Conservation (phyloP, 2,888 invertebrate species). For the Platycnemis pennipes region DNA sequence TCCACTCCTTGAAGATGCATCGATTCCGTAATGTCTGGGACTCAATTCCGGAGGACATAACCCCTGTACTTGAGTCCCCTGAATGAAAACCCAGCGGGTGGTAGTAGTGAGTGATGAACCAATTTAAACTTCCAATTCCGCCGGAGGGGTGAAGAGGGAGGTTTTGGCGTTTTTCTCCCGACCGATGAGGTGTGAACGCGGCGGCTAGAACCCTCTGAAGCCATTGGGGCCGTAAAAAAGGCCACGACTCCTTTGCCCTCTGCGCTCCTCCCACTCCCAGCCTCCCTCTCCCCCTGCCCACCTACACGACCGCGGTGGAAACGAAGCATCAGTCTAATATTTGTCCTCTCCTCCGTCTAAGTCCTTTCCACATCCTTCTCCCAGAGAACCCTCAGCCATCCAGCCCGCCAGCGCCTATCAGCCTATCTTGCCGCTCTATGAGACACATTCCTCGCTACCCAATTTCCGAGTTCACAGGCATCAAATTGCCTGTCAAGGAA, state of each 20-base stretch:
- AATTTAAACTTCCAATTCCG: neutral
- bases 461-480: slow-evolving; percentile 67
- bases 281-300: neutral
- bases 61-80: no score
- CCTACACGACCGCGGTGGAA: neutral
- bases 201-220: neutral
- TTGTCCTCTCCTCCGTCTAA: neutral
- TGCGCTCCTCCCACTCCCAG: neutral
- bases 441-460: slow-evolving; percentile 61
- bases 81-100: neutral
- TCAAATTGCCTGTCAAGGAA: slow-evolving; percentile 68
- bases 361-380: slow-evolving; percentile 28
- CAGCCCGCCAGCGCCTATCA: slow-evolving; percentile 36
- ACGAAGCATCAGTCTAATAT: slow-evolving; percentile 25
- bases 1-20: neutral
- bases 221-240: neutral
- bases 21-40: neutral
- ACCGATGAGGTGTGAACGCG: slow-evolving; percentile 28
- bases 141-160: neutral
- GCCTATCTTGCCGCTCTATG: slow-evolving; percentile 46
- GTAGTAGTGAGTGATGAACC: slow-evolving; percentile 17
- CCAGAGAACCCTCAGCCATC: neutral
- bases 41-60: neutral
- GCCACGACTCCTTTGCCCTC: neutral
- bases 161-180: neutral